Percentiles rank a stretch among this genome's conserved stretches.
These are phyloP conservation scores for Butorides virescens DNA, from an alignment of 2,113 vertebrate species.

Conservation along the genomic window DNA sequence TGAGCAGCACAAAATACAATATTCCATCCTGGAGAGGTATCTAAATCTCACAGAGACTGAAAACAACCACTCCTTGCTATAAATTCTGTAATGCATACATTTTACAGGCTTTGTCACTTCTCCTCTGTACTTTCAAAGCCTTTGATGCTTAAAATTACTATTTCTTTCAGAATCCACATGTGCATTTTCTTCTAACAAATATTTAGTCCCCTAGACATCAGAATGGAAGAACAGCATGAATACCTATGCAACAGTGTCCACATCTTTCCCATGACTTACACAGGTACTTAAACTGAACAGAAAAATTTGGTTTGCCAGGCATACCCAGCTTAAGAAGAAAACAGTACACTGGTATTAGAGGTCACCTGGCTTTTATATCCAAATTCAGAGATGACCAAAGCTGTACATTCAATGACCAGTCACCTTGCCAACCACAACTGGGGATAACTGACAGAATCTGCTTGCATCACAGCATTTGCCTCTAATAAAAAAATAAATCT, in stretches of 20 bases:
- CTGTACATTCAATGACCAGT: background rate
- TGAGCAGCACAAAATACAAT: background rate
- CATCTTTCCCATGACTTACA: background rate
- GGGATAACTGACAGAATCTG: background rate
- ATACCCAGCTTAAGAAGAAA: background rate
- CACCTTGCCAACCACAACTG: background rate
- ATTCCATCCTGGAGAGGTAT: background rate
- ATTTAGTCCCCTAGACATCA: background rate
- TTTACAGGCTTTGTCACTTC: background rate
- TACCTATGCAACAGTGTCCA: rapidly evolving
- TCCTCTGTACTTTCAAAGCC: background rate
- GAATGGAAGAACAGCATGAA: background rate
- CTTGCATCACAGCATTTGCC: background rate
- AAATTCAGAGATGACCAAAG: background rate
- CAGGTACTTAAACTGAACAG: background rate
- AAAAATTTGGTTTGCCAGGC: background rate
- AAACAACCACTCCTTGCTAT: background rate
- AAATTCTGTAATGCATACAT: background rate
- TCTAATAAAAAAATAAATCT: too few relatives aligned
- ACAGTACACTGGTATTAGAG: background rate
- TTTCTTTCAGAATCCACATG: background rate
- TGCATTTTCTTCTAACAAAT: background rate
- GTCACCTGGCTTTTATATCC: rapidly evolving
- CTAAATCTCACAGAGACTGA: background rate
- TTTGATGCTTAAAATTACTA: background rate